Base-by-base conservation (phyloP, 2,797 vertebrate species). In the Melanotaenia nigrans region DNA sequence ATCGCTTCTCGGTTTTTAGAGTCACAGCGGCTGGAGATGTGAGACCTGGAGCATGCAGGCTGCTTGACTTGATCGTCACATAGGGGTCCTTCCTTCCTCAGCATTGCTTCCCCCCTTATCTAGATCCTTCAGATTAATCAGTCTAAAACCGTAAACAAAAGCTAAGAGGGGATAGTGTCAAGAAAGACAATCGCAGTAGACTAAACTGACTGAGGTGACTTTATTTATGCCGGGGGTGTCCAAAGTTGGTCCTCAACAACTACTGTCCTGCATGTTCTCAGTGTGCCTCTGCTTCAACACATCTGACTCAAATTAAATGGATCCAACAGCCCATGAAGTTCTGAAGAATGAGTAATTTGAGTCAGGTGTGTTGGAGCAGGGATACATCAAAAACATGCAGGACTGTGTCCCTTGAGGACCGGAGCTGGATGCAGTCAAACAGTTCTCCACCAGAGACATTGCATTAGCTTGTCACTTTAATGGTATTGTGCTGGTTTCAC, bases 31-130 rank as follows among this genome's bases (percentile, higher is more conserved):
- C 58, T 69, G 64, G 74, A 83, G 75, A 83, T 75, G 80, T 74
- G 80, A 89, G 73, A 81, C 66, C 35, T 12, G 3, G 59, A 74
- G 65, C 76, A 90, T 90, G 85, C 84, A 73, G 87, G 92, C 84
- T 85, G 82, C 75, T 77, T 40, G 61, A 61, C 77, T 79, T 68
- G 36, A 61, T 47, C 32, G 6, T 45, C 61, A 59, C 69, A 91
- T 92, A 61, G 71, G 91, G 92, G 92, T 65, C 80, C 85, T 92
- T 93, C 92, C 92, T 89, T 77, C 58, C 65, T 53, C 58, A 82
- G 77, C 66, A 73, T 78, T 82, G 65, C 77, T 84, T 85, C 73
- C 68, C 58, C 35, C 36, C 82, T 90, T 86, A 92, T 92, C 91
- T 71, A 53, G 84, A 86, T 83, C 53, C 55, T 70, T 38, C 65